Percentiles rank a stretch among this genome's conserved stretches.
Evolutionary conservation across 2,113 vertebrate genomes (phyloP).

Genomic region (Tyto alba): DNA sequence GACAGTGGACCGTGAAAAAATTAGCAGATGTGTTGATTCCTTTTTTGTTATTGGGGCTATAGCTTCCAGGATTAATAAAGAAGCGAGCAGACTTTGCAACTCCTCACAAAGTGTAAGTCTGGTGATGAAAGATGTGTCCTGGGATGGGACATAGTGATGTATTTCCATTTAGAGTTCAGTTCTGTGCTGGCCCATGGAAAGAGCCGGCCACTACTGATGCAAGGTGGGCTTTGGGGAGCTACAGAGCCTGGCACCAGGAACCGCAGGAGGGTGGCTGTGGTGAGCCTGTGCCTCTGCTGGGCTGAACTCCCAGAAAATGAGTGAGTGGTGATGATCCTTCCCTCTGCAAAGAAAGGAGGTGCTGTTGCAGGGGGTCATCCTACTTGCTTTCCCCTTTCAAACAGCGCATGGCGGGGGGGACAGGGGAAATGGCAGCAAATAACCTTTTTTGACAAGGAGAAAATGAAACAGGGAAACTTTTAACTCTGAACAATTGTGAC

Average conservation of each 20-base stretch:
- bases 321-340: background rate
- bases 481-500: background rate
- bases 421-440: background rate
- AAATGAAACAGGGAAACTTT: background rate
- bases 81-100: background rate
- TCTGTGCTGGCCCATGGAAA: background rate
- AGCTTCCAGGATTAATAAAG: background rate
- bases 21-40: background rate
- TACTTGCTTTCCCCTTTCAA: background rate
- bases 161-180: background rate
- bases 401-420: rapidly evolving
- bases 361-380: background rate
- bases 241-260: background rate
- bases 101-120: background rate
- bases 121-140: background rate
- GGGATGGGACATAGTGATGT: background rate
- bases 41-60: background rate
- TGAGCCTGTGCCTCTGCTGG: background rate
- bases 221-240: background rate
- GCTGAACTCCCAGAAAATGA: background rate
- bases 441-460: background rate
- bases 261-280: background rate
- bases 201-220: background rate
- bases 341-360: background rate
- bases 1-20: background rate